Evolutionary conservation across 2,888 invertebrate genomes (phyloP), one percentile per base, ranked within the genome.

Genomic region (Parthenolecanium corni): DNA sequence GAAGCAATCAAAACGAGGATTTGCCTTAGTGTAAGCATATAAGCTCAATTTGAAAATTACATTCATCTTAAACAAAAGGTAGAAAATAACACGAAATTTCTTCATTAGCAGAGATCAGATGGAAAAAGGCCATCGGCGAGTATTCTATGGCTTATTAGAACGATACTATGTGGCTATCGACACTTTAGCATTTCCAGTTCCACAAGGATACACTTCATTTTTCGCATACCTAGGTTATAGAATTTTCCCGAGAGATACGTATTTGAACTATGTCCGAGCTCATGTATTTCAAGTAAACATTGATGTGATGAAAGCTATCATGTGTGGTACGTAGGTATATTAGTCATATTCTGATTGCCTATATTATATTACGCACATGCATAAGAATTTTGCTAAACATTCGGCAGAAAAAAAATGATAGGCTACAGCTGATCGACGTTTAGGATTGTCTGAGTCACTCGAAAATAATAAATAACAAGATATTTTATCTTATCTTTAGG

Each of bases 141-240:
- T 86, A 21, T 74, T 91, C 53, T 90, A 90, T 72, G 81, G 84
- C 66, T 78, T 86, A 25, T 74, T 91, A 67, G 91, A 92, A 73
- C 82, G 89, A 69, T 91, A 88, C 74, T 83, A 84, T 69, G 77
- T 86, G 68, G 86, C 89, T 1, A 80, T 84, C 18, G 87, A 88
- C 71, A 82, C 83, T 3, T 79, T 87, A 66, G 89, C 88, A 31
- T 92, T 85, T 73, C 87, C 87, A 0, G 74, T 89, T 67, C 90
- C 91, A 12, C 85, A 87, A 71, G 91, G 91, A 14, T 91, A 91
- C 73, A 84, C 86, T 18, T 89, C 91, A 3, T 92, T 90, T 77
- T 88, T 91, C 73, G 86, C 90, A 2, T 89, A 87, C 73, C 78
- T 92, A 61, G 91, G 89, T 1, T 89, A 88, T 74, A 79, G 85